Percentiles rank a stretch among this genome's conserved stretches.
phyloP scores from a whole-genome alignment of 2,113 vertebrate species.

The Pteropus alecto region DNA sequence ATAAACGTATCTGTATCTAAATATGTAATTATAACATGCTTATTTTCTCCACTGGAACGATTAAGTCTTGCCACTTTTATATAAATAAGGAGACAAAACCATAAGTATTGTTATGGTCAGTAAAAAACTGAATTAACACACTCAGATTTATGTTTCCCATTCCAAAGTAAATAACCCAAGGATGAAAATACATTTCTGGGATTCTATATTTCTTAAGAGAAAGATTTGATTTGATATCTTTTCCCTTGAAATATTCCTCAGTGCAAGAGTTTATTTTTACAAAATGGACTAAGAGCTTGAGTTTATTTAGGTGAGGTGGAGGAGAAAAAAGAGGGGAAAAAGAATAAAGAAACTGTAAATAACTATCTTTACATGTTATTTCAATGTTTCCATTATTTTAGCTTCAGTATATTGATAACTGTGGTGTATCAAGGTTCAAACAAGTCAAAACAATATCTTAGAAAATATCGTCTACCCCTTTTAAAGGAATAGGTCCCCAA shows the following conservation, averaged over 20 bases:
- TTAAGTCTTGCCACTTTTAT: conserved; percentile 1
- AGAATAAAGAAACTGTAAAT: background rate
- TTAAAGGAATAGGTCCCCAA: background rate
- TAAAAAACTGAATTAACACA: conserved; percentile 2
- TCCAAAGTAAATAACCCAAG: background rate
- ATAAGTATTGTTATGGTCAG: background rate
- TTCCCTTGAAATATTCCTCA: background rate
- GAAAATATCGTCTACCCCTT: background rate
- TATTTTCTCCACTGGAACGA: background rate
- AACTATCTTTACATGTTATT: background rate
- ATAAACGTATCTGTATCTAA: background rate
- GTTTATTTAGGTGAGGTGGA: background rate
- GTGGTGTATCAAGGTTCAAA: background rate
- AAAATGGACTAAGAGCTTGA: background rate
- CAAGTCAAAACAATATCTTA: background rate
- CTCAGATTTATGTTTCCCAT: background rate
- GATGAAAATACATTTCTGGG: background rate
- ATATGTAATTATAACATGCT: background rate
- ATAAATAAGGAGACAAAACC: background rate
- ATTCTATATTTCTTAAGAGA: background rate
- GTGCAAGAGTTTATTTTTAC: background rate
- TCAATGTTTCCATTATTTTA: background rate
- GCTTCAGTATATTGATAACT: background rate
- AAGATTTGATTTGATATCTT: background rate
- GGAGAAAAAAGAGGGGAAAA: background rate